Evolutionary conservation across 64 coral and sea anemone genomes (phyloP), one percentile per base, ranked within the genome.

Genomic region (Anthopleura sola): DNA sequence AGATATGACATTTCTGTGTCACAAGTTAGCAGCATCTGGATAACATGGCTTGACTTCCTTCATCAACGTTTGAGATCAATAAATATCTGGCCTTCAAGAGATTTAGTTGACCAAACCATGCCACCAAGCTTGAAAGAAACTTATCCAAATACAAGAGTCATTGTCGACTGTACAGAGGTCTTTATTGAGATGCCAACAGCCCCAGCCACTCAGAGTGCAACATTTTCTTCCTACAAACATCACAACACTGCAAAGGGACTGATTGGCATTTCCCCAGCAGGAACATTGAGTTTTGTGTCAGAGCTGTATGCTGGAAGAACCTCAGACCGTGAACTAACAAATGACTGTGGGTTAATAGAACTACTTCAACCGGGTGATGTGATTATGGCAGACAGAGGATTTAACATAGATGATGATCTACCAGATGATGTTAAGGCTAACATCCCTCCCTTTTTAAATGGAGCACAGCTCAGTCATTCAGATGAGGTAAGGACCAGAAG

Each of bases 11-110:
- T 91, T 68, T 86, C 83, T 75, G 75, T 86, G 53, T 80, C 49
- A 31, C 82, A 85, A 81, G 83, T 91, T 80, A 68, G 83, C 51
- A 85, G 33, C 14, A 91, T 91, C 49, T 85, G 75, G 83, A 91
- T 86, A 39, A 91, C 83, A 36, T 91, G 83, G 89, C n/a, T 91
- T 8, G 18, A 47, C 75, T 91, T 91, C 78, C 80, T 84, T 79
- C 60, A 81, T 53, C 49, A 78, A 54, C 76, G 76, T 13, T 37
- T 88, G 76, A 78, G 37, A 60, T 60, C 86, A 20, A 88, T 88
- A 37, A 75, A 53, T 56, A 88, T 81, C 34, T 80, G 86, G 86
- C 76, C 86, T 34, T 88, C 75, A 60, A 87, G 86, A 78, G 49
- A 50, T 56, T 82, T 86, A 29, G 76, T 92, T 75, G 80, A 87